A percentile compares a stretch with the other conserved stretches of the same genome.
phyloP scores from a whole-genome alignment of 2,797 vertebrate genomes.

The Gallinago stenura region DNA sequence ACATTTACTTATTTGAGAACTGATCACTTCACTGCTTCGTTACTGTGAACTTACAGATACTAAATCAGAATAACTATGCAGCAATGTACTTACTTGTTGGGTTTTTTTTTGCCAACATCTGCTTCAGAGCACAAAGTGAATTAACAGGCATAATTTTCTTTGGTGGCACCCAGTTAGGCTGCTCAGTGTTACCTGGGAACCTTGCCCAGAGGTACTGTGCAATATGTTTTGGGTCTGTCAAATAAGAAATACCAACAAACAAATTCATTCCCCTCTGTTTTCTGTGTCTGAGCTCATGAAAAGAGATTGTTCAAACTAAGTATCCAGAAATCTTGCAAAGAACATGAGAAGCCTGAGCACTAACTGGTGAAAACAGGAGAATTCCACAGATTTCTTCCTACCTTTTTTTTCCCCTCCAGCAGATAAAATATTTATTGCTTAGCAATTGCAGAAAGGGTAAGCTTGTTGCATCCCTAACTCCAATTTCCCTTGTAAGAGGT shows the following conservation, averaged over 20 bases:
- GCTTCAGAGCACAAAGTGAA: background rate
- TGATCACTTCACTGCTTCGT: background rate
- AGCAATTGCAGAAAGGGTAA: background rate
- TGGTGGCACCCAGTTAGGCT: background rate
- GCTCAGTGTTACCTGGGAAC: constrained; percentile 18
- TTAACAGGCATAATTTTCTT: constrained; percentile 26
- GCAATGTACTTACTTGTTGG: background rate
- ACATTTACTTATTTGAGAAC: background rate
- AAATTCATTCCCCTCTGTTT: background rate
- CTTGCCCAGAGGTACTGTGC: background rate
- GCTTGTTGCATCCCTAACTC: background rate
- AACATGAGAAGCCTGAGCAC: background rate
- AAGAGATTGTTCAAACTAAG: background rate
- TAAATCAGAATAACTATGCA: background rate
- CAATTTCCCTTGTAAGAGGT: background rate
- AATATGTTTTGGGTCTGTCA: background rate
- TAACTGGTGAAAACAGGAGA: background rate
- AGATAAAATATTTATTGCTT: background rate
- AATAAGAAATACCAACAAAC: background rate
- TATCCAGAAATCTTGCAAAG: background rate
- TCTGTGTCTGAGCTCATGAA: background rate
- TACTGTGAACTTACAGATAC: background rate
- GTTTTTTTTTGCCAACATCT: background rate
- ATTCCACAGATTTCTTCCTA: background rate
- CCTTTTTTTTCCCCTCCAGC: background rate